Conservation (phyloP, 2,797 vertebrate genomes). For the Arnoldichthys spilopterus region DNA sequence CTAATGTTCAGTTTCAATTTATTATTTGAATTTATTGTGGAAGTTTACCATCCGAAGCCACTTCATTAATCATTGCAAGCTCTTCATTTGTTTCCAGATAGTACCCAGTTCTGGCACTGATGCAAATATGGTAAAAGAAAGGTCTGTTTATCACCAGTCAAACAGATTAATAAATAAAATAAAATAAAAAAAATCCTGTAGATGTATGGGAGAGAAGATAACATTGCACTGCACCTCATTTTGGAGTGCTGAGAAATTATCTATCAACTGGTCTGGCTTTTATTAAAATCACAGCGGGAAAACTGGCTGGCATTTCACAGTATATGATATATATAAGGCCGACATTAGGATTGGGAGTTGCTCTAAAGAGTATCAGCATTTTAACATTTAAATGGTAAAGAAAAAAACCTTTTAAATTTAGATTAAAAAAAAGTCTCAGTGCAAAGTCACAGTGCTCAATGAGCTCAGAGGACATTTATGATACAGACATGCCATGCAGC, state of each 20-base stretch:
- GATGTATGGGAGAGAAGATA: constrained; percentile 55
- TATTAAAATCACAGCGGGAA: constrained; percentile 42
- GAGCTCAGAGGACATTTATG: not conserved
- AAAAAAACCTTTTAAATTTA: not conserved
- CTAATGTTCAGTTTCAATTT: constrained; percentile 80
- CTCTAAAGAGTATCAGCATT: constrained; percentile 5
- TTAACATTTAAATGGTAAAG: not conserved
- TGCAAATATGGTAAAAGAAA: constrained; percentile 79
- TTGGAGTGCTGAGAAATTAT: constrained; percentile 45
- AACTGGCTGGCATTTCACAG: constrained; percentile 32
- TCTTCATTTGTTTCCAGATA: constrained; percentile 84
- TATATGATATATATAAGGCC: not conserved
- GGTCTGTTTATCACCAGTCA: constrained; percentile 75
- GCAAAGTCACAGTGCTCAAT: not conserved
- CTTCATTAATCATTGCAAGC: constrained; percentile 83
- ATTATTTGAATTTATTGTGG: constrained; percentile 83
- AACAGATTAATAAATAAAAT: constrained; percentile 51
- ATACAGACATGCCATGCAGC: too few relatives aligned
- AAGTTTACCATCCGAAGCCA: constrained; percentile 78
- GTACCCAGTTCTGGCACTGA: constrained; percentile 77
- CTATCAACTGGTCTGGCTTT: constrained; percentile 38
- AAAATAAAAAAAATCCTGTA: constrained; percentile 59
- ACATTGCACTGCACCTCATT: constrained; percentile 38
- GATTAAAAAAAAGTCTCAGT: not conserved
- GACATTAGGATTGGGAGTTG: constrained; percentile 4